These are phyloP conservation scores for Erythrolamprus reginae DNA, from an alignment of 2,113 vertebrate genomes.

Conservation along the genomic window DNA sequence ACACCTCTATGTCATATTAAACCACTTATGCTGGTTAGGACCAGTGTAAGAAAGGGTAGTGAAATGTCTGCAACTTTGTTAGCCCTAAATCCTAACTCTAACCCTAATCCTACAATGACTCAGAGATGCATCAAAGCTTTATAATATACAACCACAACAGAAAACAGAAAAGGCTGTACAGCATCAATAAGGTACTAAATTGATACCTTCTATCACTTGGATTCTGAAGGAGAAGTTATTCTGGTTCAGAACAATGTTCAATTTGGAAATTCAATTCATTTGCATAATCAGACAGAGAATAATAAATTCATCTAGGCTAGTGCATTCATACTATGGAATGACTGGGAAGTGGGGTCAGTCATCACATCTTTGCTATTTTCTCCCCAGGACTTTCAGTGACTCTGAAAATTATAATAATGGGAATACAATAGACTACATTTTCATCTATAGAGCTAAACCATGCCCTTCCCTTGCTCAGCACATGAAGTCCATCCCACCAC, in stretches of 20 bases:
- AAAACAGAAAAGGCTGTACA: background rate
- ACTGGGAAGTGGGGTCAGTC: constrained; percentile 20
- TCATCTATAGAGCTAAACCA: background rate
- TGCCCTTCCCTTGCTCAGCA: background rate
- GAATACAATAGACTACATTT: background rate
- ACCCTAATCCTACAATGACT: background rate
- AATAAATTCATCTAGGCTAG: constrained; percentile 39
- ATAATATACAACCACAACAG: background rate
- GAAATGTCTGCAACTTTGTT: background rate
- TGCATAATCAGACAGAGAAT: constrained; percentile 30
- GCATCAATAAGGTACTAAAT: background rate
- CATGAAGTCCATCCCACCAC: background rate
- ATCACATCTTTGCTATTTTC: background rate
- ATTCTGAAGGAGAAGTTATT: constrained; percentile 23
- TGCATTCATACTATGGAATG: constrained; percentile 32
- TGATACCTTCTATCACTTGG: background rate
- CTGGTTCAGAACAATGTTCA: constrained; percentile 11
- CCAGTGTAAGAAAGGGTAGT: no score
- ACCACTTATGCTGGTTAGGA: background rate
- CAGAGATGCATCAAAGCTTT: background rate
- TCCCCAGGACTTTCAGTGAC: constrained; percentile 12
- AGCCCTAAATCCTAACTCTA: background rate
- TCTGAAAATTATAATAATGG: background rate
- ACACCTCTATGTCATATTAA: background rate
- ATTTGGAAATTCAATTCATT: background rate